Evolutionary conservation across 2,888 invertebrate species (phyloP).

Genomic region (Ceramica pisi): DNA sequence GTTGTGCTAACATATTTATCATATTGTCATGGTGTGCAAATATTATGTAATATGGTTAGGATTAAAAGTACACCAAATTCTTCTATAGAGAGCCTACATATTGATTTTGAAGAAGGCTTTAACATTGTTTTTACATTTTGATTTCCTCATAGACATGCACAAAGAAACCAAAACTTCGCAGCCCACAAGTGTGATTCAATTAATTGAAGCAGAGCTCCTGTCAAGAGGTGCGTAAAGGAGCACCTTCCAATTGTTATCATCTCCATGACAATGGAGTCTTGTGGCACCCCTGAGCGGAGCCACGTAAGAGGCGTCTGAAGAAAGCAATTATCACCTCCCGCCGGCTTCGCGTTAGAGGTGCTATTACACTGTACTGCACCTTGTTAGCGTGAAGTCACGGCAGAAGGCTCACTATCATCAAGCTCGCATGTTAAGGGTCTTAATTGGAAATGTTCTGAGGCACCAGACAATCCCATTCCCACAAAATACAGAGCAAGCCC

Average conservation of each 20-base stretch:
- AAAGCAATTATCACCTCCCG: slow-evolving; percentile 79
- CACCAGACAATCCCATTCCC: too few species aligned
- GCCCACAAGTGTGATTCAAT: slow-evolving; percentile 21
- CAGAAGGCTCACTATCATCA: slow-evolving; percentile 31
- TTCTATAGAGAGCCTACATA: not conserved
- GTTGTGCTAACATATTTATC: too few species aligned
- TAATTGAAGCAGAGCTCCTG: slow-evolving; percentile 15
- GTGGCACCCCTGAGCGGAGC: slow-evolving; percentile 70
- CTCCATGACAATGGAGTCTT: slow-evolving; percentile 68
- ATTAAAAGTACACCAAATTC: not conserved
- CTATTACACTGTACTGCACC: slow-evolving; percentile 56
- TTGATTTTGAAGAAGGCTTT: not conserved
- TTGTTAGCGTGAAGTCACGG: not conserved
- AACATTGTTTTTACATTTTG: not conserved
- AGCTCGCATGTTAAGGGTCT: too few species aligned
- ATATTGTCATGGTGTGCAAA: too few species aligned
- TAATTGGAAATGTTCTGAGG: too few species aligned
- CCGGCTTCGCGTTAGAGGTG: slow-evolving; percentile 56
- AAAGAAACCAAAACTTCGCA: not conserved
- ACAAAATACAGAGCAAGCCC: too few species aligned
- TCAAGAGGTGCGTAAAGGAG: slow-evolving; percentile 37
- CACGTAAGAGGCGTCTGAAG: slow-evolving; percentile 71
- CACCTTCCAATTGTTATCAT: slow-evolving; percentile 55
- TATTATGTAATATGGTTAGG: too few species aligned
- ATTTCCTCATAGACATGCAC: not conserved